A percentile compares a stretch with the other conserved stretches of the same genome.
Evolutionary conservation across 1,140 invertebrate genomes (phyloP).

Genomic region (Conus betulinus): DNA sequence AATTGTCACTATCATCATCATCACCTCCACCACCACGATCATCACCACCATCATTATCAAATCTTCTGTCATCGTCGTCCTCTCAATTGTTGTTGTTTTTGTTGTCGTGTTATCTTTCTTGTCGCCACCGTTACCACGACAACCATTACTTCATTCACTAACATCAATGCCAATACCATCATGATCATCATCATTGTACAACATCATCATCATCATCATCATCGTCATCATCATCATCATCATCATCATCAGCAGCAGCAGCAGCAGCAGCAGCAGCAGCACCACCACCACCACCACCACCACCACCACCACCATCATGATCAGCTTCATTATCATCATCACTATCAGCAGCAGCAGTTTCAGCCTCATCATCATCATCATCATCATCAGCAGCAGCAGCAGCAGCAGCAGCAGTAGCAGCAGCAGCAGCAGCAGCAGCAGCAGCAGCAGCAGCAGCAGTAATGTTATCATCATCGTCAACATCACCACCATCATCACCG

Average conservation of each 20-base stretch:
- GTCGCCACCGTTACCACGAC: too few relatives aligned
- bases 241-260: conserved; percentile 43
- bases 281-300: neutral
- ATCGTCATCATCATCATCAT: conserved; percentile 8
- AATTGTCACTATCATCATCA: too few relatives aligned
- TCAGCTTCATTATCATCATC: conserved; percentile 5
- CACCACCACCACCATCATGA: neutral
- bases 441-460: neutral
- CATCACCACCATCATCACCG: conserved; percentile 8
- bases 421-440: neutral
- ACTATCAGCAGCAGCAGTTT: conserved; percentile 30
- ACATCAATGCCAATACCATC: neutral
- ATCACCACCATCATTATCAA: too few relatives aligned
- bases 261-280: conserved; percentile 14
- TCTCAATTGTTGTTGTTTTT: too few relatives aligned
- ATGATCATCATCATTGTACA: conserved; percentile 4
- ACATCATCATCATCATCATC: conserved; percentile 32
- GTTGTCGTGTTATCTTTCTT: too few relatives aligned
- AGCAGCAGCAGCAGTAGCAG: neutral
- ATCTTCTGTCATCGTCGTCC: too few relatives aligned
- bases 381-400: neutral
- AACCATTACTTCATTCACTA: neutral
- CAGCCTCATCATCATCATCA: conserved; percentile 21
- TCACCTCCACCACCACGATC: too few relatives aligned
- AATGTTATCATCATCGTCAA: neutral